These are phyloP conservation scores for Keiferia lycopersicella DNA, from an alignment of 2,888 invertebrate genomes.

Conservation along the genomic window DNA sequence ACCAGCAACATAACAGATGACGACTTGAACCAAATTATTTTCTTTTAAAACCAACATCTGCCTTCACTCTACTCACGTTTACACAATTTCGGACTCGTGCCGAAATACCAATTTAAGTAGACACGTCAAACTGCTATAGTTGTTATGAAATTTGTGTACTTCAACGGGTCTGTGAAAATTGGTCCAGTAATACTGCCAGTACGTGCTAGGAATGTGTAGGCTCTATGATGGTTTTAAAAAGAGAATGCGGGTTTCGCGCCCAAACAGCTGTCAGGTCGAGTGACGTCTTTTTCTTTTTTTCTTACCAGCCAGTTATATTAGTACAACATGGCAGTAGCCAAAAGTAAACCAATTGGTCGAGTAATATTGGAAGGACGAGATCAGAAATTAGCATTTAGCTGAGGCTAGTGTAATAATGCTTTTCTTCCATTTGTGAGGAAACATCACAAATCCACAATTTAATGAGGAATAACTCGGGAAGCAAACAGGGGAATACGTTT, in stretches of 20 bases:
- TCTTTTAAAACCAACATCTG: constrained; percentile 30
- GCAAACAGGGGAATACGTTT: no score
- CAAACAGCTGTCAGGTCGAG: constrained; percentile 66
- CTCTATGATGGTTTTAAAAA: constrained; percentile 50
- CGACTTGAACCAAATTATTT: constrained; percentile 11
- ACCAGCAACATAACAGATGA: constrained; percentile 11
- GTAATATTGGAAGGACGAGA: no score
- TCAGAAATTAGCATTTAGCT: no score
- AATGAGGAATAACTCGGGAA: no score
- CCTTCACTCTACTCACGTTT: constrained; percentile 45
- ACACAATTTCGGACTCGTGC: constrained; percentile 44
- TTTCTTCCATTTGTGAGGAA: no score
- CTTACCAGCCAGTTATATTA: constrained; percentile 38
- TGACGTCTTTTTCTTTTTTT: constrained; percentile 43
- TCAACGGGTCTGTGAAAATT: constrained; percentile 40
- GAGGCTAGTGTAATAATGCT: no score
- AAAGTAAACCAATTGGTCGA: no score
- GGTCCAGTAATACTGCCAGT: constrained; percentile 42
- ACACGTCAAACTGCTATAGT: constrained; percentile 26
- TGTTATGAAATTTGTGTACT: constrained; percentile 27
- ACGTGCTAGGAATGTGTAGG: constrained; percentile 62
- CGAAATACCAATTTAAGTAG: constrained; percentile 31
- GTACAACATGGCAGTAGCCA: no score
- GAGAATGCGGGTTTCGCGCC: constrained; percentile 66
- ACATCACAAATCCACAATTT: no score